Percentiles rank a stretch among this genome's conserved stretches.
These are phyloP conservation scores for Corythornis madagascariensis DNA, from an alignment of 2,113 vertebrate genomes.

Conservation along the genomic window DNA sequence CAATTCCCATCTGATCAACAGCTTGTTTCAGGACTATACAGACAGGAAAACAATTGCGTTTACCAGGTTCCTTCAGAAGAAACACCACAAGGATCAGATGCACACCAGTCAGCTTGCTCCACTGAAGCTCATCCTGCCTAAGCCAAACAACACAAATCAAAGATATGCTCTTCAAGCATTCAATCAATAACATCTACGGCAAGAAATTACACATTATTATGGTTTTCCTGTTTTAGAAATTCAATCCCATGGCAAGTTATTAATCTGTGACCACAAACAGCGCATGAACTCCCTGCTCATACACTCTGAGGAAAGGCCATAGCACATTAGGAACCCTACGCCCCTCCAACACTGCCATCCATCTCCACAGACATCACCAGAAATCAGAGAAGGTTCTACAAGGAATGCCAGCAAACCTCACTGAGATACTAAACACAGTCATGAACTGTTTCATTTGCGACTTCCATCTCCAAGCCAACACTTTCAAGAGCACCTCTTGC, in stretches of 20 bases:
- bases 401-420: not conserved
- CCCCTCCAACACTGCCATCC: not conserved
- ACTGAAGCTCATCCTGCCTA: not conserved
- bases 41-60: not conserved
- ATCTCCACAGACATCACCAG: not conserved
- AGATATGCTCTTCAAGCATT: not conserved
- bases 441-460: not conserved
- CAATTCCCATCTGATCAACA: not conserved
- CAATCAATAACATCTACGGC: not conserved
- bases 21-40: not conserved
- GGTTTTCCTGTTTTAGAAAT: not conserved
- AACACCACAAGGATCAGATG: not conserved
- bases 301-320: accelerated
- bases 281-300: accelerated
- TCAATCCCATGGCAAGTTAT: not conserved
- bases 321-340: accelerated
- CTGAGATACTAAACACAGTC: not conserved
- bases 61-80: not conserved
- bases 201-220: accelerated
- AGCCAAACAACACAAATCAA: not conserved
- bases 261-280: accelerated
- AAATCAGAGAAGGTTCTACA: not conserved
- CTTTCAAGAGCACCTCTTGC: not conserved
- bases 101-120: not conserved
- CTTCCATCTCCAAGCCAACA: not conserved